These are phyloP conservation scores for Channa striata DNA, from an alignment of 2,797 vertebrate species.

Conservation along the genomic window DNA sequence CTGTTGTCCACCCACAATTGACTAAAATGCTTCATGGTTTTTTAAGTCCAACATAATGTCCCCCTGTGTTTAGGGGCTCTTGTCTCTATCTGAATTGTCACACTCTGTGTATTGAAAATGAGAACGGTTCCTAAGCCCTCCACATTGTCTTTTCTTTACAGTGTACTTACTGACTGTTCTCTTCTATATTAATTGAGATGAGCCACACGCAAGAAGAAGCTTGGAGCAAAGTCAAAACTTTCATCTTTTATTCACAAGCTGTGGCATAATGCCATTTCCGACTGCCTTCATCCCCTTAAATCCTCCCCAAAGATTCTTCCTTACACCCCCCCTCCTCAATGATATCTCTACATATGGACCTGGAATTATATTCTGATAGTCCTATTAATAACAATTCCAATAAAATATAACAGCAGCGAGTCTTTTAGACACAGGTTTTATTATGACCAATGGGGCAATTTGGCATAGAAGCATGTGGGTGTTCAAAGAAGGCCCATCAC, in stretches of 20 bases:
- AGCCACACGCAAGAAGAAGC: constrained; percentile 50
- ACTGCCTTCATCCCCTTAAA: constrained; percentile 43
- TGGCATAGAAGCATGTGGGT: constrained; percentile 64
- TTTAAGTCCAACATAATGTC: background rate
- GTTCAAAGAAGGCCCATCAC: constrained; percentile 75
- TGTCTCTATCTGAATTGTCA: constrained; percentile 46
- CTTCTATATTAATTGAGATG: constrained; percentile 65
- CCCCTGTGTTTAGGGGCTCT: constrained; percentile 37
- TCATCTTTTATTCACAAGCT: constrained; percentile 72
- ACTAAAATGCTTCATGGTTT: constrained; percentile 38
- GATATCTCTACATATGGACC: constrained; percentile 37
- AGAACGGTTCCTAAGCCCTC: constrained; percentile 42
- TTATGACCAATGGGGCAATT: constrained; percentile 82
- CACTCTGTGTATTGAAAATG: constrained; percentile 49
- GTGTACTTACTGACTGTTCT: constrained; percentile 38
- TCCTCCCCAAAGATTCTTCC: constrained; percentile 36
- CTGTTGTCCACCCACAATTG: constrained; percentile 33
- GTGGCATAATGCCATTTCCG: constrained; percentile 39
- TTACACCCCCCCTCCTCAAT: background rate
- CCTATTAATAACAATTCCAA: constrained; percentile 79
- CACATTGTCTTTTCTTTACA: constrained; percentile 27
- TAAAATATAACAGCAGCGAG: constrained; percentile 64
- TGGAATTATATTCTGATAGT: constrained; percentile 49
- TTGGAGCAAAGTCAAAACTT: constrained; percentile 68
- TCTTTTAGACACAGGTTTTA: constrained; percentile 71